Evolutionary conservation across 1,140 invertebrate genomes (phyloP), one percentile per base, ranked within the genome.

Genomic region (Microvelia longipes): DNA sequence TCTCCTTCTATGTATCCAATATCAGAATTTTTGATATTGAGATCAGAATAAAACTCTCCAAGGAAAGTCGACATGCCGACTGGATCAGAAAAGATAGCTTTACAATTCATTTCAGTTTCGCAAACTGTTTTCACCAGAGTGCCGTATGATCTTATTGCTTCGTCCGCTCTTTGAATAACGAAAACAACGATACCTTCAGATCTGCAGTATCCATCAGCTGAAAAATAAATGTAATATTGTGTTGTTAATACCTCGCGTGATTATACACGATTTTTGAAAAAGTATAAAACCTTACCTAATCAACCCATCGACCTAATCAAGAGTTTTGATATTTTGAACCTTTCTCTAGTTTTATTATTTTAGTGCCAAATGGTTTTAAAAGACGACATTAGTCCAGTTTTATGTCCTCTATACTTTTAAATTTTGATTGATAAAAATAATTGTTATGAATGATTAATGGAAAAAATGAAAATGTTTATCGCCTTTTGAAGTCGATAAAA

Each of bases 11-110:
- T 63, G 63, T 73, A 79, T 0, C 71, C 69, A 24, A 79, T 71
- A 27, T 79, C 76, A 66, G 79, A 75, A 2, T 89, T 88, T 72
- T 86, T 79, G 11, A 92, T 77, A 35, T 82, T 70, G 35, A 11
- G 27, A 66, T 68, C 35, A 11, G 60, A 25, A 29, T 73, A 73
- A 26, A 61, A 29, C 13, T 70, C 26, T 19, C 14, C 63, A 29
- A 73, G 14, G 24, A 71, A 29, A 2, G 19, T 24, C 1, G 19
- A 26, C 15, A 63, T 35, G 66, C 11, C 26, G 25, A 70, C 66
- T n/a, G 2, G 14, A 29, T 69, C 68, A 2, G 68, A 2, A 27
- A 63, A n/a, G 29, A 19, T 14, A 15, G 2, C 29, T n/a, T n/a
- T 11, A 13, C 24, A 27, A 2, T 26, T 28, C 27, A 25, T 61